Base-by-base conservation (phyloP, 1,140 invertebrate species). In the Trichonephila inaurata region DNA sequence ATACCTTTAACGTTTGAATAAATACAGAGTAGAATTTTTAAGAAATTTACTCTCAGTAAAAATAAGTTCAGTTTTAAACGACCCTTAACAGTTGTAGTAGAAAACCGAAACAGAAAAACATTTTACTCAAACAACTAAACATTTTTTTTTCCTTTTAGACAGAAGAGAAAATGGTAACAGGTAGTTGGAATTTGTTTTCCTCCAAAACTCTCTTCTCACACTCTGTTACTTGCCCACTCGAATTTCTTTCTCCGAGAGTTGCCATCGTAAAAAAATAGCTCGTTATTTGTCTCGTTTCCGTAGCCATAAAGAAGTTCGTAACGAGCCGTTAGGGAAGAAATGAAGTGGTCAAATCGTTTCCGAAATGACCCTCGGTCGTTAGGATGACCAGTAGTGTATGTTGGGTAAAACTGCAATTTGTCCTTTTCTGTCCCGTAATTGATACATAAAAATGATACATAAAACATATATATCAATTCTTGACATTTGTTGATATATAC, bases 261-360 rank as follows among this genome's bases (percentile, higher is more conserved):
- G 12, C 66, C n/a, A 51, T 0, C n/a, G n/a, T 69, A n/a, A 66
- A 24, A 14, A 24, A 14, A 8, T 28, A 12, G 66, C 66, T 69
- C 8, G 66, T 40, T 77, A 77, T 85, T 85, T 85, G n/a, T 58
- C 14, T 14, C 7, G 44, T 58, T 85, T 18, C 2, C 3, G 3
- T 1, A 85, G 82, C 82, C 82, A 85, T 85, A 85, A 58, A 24
- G 21, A 4, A 85, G 82, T 62, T 24, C n/a, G 24, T 87, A 87
- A 64, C 85, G 60, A 87, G 85, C 85, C 62, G 60, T 87, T 33
- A 64, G 85, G 85, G 85, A 87, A 18, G 33, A 51, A n/a, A 87
- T 64, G 60, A 87, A 87, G 85, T 87, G 85, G 85, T 62, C 61
- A 64, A 87, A 64, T 87, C 85, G 14, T n/a, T 87, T 28, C 61